These are phyloP conservation scores for Calliopsis andreniformis DNA, from an alignment of 1,140 invertebrate genomes.

Conservation along the genomic window DNA sequence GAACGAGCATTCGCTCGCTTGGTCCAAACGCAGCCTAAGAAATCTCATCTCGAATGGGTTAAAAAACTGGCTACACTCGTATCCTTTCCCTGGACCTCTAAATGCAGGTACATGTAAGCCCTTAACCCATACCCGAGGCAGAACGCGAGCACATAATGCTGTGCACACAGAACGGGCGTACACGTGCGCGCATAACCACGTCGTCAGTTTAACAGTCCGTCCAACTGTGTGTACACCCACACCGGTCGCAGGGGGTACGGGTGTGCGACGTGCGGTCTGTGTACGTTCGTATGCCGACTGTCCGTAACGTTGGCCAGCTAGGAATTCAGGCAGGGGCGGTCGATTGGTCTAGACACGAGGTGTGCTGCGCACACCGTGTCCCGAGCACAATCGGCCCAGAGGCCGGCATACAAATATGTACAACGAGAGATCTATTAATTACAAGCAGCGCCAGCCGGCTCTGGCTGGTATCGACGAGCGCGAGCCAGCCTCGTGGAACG, in stretches of 20 bases:
- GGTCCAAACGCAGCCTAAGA: no score
- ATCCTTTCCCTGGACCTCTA: no score
- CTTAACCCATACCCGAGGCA: no score
- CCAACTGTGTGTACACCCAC: constrained; percentile 12
- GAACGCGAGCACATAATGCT: constrained; percentile 60
- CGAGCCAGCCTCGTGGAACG: constrained; percentile 28
- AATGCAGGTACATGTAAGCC: no score
- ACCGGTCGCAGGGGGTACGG: background rate
- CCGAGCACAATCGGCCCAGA: constrained; percentile 54
- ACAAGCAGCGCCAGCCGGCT: constrained; percentile 45
- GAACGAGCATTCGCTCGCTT: no score
- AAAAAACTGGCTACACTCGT: no score
- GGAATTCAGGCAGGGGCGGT: constrained; percentile 64
- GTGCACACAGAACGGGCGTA: constrained; percentile 50
- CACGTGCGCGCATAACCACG: constrained; percentile 45
- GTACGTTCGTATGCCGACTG: constrained; percentile 42
- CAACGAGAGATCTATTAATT: constrained; percentile 69
- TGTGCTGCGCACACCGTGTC: constrained; percentile 53
- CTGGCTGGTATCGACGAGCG: constrained; percentile 44
- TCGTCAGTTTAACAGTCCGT: constrained; percentile 57
- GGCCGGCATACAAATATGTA: constrained; percentile 68
- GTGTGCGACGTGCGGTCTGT: background rate
- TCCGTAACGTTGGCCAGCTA: constrained; percentile 61
- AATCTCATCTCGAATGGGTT: no score
- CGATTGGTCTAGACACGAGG: constrained; percentile 72